Percentiles rank a stretch among this genome's conserved stretches.
Conservation (phyloP, 37 sponge, comb jelly and placozoan species). For the Oscarella lobularis region DNA sequence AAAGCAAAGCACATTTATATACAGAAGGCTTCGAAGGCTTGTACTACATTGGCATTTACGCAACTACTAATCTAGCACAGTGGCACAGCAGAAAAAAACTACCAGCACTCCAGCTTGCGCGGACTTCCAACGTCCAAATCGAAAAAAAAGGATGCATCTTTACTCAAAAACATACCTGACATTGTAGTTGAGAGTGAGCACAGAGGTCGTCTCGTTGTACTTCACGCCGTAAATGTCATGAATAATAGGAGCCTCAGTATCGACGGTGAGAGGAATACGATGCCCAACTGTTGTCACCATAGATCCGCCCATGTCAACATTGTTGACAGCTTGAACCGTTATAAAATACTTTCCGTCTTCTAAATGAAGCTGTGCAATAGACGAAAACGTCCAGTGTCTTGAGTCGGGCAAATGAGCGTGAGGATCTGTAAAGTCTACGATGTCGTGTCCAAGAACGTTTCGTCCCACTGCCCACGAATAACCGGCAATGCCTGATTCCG, state of each 20-base stretch:
- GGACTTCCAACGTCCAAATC: too few species aligned
- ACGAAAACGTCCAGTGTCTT: background rate
- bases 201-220: slow-evolving; percentile 28
- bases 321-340: slow-evolving; percentile 48
- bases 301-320: slow-evolving; percentile 58
- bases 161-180: slow-evolving; percentile 49
- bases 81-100: too few species aligned
- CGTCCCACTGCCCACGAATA: slow-evolving; percentile 73
- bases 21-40: too few species aligned
- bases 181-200: slow-evolving; percentile 21
- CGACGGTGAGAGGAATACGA: slow-evolving; percentile 61
- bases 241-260: slow-evolving; percentile 45
- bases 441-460: slow-evolving; percentile 17
- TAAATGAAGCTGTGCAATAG: background rate
- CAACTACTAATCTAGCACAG: too few species aligned
- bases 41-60: too few species aligned
- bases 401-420: slow-evolving; percentile 8
- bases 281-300: slow-evolving; percentile 66
- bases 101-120: too few species aligned
- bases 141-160: too few species aligned
- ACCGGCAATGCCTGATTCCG: slow-evolving; percentile 39
- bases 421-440: slow-evolving; percentile 27
- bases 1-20: background rate
- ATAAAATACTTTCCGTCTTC: slow-evolving; percentile 40
- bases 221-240: background rate